Base-by-base conservation (phyloP, 2,113 vertebrate species). In the Mungos mungo region DNA sequence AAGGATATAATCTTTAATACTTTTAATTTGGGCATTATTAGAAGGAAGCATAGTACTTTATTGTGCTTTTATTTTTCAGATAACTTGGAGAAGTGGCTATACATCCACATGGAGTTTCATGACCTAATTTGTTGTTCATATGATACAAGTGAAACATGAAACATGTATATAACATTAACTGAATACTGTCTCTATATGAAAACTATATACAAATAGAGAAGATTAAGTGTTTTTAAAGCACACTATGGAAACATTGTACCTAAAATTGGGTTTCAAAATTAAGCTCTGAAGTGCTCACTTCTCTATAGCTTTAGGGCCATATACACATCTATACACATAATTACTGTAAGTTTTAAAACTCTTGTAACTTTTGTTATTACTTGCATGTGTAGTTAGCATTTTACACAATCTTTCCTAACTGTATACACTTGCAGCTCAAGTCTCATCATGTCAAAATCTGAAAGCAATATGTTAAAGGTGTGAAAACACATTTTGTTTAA, bases 221-320 rank as follows among this genome's bases (percentile, higher is more conserved):
- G 79, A 65, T n/a, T 11, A 80, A 65, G 2, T 89, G 35, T 71
- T 77, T 93, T 81, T 92, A 86, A 63, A 47, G 33, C 1, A 60
- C 25, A 77, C 16, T 71, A 9, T 57, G 41, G 52, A 16, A 89
- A 52, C 12, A 90, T 69, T 96, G 92, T 69, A 89, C 27, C 45
- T 69, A 69, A 92, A 94, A 92, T n/a, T 54, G 65, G 14, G 8
- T 76, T 89, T 71, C 52, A 88, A 91, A 95, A 91, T 92, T 95
- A 95, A 94, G 25, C 77, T 85, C 57, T 81, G 15, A 21, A 65
- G 15, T 81, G 15, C 6, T 92, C 41, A 89, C 3, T 94, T 76
- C 33, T 84, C 76, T 66, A 21, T 41, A 66, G 25, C 12, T 7
- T 45, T 33, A 88, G 29, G 60, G 8, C 38, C 38, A 21, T 29